A percentile compares a stretch with the other conserved stretches of the same genome.
Conservation (phyloP, 1,140 invertebrate genomes). For the Apis florea region DNA sequence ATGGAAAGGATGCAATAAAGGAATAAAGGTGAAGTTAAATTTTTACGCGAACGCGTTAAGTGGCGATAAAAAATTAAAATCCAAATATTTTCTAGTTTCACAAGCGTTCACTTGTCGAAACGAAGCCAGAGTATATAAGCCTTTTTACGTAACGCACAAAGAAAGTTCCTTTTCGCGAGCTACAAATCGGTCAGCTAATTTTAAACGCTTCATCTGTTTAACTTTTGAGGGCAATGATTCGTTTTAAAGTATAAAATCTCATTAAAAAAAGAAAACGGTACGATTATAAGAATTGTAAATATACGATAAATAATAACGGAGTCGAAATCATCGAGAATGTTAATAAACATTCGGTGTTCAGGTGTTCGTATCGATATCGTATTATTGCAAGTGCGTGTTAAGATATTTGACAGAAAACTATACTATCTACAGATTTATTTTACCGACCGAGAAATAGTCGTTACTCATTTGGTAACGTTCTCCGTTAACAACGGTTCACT, state of each 20-base stretch:
- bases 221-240: neutral
- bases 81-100: conserved; percentile 55
- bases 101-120: conserved; percentile 54
- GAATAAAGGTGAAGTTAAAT: no score
- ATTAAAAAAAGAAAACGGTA: neutral
- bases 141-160: conserved; percentile 57
- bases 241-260: neutral
- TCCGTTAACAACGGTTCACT: neutral
- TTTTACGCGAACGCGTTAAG: neutral
- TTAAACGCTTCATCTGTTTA: neutral
- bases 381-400: neutral
- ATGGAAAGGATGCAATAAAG: no score
- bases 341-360: neutral
- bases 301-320: neutral
- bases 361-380: neutral
- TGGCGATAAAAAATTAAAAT: conserved; percentile 17
- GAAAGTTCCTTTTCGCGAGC: conserved; percentile 32
- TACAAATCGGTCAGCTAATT: neutral
- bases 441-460: conserved; percentile 4
- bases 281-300: neutral
- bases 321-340: neutral
- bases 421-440: neutral
- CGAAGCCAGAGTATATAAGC: conserved; percentile 24
- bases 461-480: neutral
- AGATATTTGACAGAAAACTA: neutral